A percentile compares a stretch with the other conserved stretches of the same genome.
These are phyloP conservation scores for Bimastos eiseni DNA, from an alignment of 2,888 invertebrate species.

Conservation along the genomic window DNA sequence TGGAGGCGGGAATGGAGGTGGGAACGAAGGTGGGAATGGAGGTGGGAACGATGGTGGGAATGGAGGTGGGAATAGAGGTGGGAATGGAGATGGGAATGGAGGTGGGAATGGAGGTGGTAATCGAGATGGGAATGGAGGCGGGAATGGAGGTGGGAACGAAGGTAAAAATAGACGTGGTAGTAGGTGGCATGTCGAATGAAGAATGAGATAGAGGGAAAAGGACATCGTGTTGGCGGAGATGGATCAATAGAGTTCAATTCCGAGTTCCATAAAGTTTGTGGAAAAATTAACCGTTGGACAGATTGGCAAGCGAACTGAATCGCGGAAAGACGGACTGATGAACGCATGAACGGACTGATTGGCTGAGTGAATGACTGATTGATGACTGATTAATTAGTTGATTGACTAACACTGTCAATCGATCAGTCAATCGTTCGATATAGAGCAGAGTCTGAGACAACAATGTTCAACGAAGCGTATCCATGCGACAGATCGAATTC, in stretches of 20 bases:
- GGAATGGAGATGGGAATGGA: not conserved
- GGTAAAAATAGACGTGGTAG: too few species aligned
- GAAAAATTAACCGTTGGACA: not conserved
- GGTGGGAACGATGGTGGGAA: too few species aligned
- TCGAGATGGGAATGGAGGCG: not conserved
- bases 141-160: not conserved
- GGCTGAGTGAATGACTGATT: too few species aligned
- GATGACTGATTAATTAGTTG: too few species aligned
- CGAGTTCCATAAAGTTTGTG: not conserved
- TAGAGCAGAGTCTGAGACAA: too few species aligned
- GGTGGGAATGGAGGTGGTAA: too few species aligned
- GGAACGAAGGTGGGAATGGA: not conserved
- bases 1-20: not conserved
- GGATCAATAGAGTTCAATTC: not conserved
- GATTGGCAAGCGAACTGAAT: not conserved
- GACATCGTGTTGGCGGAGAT: not conserved
- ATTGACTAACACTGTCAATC: too few species aligned
- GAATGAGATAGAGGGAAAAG: not conserved
- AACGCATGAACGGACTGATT: too few species aligned
- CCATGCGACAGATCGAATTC: too few species aligned
- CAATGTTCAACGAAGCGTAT: too few species aligned
- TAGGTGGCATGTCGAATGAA: not conserved
- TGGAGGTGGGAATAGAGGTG: not conserved
- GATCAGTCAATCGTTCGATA: too few species aligned
- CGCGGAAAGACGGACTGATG: too few species aligned